These are phyloP conservation scores for Archips crataeganus DNA, from an alignment of 2,888 invertebrate genomes.

Conservation along the genomic window DNA sequence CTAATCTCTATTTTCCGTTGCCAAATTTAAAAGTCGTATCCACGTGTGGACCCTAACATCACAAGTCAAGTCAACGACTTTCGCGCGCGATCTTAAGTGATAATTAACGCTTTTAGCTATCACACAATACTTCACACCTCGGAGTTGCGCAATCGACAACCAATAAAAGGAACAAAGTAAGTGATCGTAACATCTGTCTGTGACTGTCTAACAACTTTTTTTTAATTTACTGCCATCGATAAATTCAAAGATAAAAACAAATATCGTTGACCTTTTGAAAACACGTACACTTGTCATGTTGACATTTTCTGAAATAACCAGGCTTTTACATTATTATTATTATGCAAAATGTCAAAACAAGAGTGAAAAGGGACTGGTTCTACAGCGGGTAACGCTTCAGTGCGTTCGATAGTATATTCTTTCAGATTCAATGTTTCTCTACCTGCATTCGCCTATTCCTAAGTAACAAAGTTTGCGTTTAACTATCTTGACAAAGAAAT, in stretches of 20 bases:
- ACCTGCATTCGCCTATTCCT: too few relatives aligned
- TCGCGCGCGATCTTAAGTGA: background rate
- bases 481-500: background rate
- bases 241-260: background rate
- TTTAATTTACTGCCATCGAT: background rate
- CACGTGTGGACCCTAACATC: background rate
- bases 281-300: background rate
- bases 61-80: background rate
- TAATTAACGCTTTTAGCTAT: slow-evolving; percentile 14
- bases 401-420: too few relatives aligned
- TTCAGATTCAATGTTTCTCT: too few relatives aligned
- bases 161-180: background rate
- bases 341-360: background rate
- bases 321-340: background rate
- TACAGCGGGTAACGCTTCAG: too few relatives aligned
- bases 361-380: slow-evolving; percentile 1
- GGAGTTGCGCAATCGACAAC: background rate
- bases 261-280: background rate
- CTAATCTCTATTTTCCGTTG: too few relatives aligned
- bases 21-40: background rate
- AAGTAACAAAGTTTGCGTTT: background rate
- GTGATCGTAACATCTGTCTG: background rate
- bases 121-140: slow-evolving; percentile 9
- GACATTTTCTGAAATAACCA: background rate
- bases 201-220: too few relatives aligned